Evolutionary conservation across 2,797 vertebrate genomes (phyloP).

Genomic region (Tarsius wallacei): DNA sequence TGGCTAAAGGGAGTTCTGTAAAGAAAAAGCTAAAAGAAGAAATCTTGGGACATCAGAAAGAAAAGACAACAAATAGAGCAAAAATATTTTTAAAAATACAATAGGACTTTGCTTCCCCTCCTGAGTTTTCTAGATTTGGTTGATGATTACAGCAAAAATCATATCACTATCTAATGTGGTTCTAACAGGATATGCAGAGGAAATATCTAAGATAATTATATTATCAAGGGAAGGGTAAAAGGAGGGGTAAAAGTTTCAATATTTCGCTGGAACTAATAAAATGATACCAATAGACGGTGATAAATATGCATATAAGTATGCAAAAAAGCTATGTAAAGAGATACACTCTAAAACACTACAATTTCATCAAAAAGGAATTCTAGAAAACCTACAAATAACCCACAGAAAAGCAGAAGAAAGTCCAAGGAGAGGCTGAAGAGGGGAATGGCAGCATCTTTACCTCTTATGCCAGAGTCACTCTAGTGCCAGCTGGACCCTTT

Average conservation of each 20-base stretch:
- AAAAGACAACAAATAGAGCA: background rate
- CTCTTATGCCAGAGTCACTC: background rate
- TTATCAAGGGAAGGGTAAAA: background rate
- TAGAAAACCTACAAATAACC: conserved; percentile 33
- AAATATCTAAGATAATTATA: conserved; percentile 38
- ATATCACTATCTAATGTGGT: background rate
- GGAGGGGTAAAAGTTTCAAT: background rate
- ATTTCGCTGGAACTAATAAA: conserved; percentile 44
- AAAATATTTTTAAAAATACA: background rate
- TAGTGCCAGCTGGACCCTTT: background rate
- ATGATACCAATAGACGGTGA: background rate
- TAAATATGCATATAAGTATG: conserved; percentile 13
- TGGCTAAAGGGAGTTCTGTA: background rate
- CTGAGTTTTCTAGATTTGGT: conserved; percentile 41
- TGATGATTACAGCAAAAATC: conserved; percentile 60
- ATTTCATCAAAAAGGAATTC: conserved; percentile 52
- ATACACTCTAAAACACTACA: conserved; percentile 14
- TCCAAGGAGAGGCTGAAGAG: background rate
- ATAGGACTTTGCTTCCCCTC: conserved; percentile 19
- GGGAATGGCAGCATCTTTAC: background rate
- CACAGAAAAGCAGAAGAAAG: conserved; percentile 7
- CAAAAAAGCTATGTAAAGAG: conserved; percentile 40
- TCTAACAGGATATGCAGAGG: background rate
- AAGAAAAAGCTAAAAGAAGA: conserved; percentile 39
- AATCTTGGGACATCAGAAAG: background rate